Evolutionary conservation across 1,140 invertebrate genomes (phyloP), one percentile per base, ranked within the genome.

Genomic region (Leguminivora glycinivorella): DNA sequence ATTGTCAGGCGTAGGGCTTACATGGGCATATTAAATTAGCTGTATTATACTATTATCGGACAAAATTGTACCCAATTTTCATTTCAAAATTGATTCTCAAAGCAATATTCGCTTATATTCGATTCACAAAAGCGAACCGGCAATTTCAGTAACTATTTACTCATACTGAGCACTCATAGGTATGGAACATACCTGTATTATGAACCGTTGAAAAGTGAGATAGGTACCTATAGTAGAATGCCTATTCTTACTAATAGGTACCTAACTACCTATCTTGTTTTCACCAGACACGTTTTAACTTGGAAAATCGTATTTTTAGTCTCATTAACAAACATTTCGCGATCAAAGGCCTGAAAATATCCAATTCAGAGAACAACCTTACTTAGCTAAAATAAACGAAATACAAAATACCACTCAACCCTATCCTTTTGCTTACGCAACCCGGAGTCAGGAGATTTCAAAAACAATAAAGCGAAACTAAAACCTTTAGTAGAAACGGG

Each of bases 401-500:
- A 52, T 3, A 52, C 47, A n/a, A 52, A 52, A 52, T n/a, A 43
- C 47, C 19, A 52, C 47, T 52, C 7, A 52, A 52, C 47, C 47
- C 17, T 31, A 14, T 19, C 56, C 25, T 63, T 29, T 29, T 7
- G 58, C 58, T 63, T 63, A 31, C 58, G 26, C 29, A 63, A 17
- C 29, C 25, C 58, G 26, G 17, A 63, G 58, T 63, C 58, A 63
- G 58, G 58, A 29, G 26, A 63, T 63, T 63, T 63, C 58, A 34
- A 63, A 63, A 63, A 63, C 58, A 63, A 63, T 63, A 63, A 63
- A 63, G 58, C 58, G 58, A 63, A 63, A 63, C 58, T 63, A 63
- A 63, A 63, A 63, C 58, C 58, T 63, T 60, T 29, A 34, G 56
- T 58, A 26, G 24, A n/a, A 58, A 4, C 58, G 58, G 58, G 26